Evolutionary conservation across 2,113 vertebrate species (phyloP), one percentile per base, ranked within the genome.

Genomic region (Arizona elegans): DNA sequence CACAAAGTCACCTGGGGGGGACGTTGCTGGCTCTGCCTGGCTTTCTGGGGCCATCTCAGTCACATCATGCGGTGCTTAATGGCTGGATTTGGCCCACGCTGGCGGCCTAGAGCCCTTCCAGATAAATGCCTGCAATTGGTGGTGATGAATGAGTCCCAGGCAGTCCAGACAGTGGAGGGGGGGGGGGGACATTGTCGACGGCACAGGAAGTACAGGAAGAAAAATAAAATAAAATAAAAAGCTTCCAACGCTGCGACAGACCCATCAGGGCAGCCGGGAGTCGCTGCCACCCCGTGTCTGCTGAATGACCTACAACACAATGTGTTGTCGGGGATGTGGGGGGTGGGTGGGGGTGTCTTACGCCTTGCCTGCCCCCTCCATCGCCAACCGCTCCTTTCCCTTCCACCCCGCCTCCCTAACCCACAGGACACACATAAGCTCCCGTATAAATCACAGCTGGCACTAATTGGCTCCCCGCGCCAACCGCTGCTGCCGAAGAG

Each of bases 401-500:
- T 47, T 52, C 52, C 88, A 85, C 87, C 87, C 65, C 56, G 55
- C 53, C 54, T 59, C 92, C 81, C 11, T 19, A 17, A 93, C 75
- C 92, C 92, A 87, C 89, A 65, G 93, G 87, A 86, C 87, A 26
- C 59, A 86, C 59, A 86, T 50, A 86, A 89, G 43, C 75, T n/a
- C 62, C 90, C 11, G 50, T 91, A 93, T 93, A 93, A 93, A 93
- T 93, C 93, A 93, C 93, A 92, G 65, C 91, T 90, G 87, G 93
- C 91, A 90, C 91, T 93, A 86, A 92, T 65, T 87, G 91, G 91
- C 91, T 90, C 75, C 15, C 92, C 65, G 92, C 92, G 92, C 92
- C 92, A 87, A 89, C 75, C 26, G 90, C 91, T 88, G 86, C 88
- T 86, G 87, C 70, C 24, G 6, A 56, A 92, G 87, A 93, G 93